phyloP scores from a whole-genome alignment of 2,797 vertebrate genomes.

The Gastrophryne carolinensis region DNA sequence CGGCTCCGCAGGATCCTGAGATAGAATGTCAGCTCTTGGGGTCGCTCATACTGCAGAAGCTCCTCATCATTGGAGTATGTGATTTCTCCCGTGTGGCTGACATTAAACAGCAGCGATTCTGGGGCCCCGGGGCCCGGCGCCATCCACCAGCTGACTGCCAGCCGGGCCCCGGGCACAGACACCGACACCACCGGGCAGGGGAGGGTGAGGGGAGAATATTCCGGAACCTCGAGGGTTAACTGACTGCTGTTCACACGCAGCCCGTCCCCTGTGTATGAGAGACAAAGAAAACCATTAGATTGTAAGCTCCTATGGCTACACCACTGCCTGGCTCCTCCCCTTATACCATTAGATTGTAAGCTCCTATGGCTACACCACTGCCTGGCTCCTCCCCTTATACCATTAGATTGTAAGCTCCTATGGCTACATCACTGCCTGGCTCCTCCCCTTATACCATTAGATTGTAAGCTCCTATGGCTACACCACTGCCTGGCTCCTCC shows the following conservation, averaged over 20 bases:
- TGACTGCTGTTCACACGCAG: background rate
- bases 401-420: background rate
- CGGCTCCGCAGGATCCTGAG: slow-evolving; percentile 11
- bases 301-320: background rate
- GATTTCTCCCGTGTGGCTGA: background rate
- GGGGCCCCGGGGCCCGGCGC: background rate
- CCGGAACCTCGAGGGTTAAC: background rate
- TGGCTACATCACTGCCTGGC: background rate
- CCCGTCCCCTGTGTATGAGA: background rate
- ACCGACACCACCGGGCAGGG: slow-evolving; percentile 1
- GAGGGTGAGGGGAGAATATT: background rate
- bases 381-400: background rate
- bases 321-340: background rate
- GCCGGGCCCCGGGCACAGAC: background rate
- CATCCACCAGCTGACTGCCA: slow-evolving; percentile 19
- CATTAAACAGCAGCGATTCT: background rate
- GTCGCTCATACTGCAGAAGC: slow-evolving; percentile 3
- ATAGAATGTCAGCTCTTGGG: background rate
- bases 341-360: background rate
- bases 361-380: background rate
- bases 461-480: background rate
- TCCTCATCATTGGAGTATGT: background rate
- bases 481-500: background rate
- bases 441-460: too few relatives aligned
- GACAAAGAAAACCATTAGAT: background rate